phyloP scores from a whole-genome alignment of 2,113 vertebrate genomes.

The Leptobrachium leishanense region DNA sequence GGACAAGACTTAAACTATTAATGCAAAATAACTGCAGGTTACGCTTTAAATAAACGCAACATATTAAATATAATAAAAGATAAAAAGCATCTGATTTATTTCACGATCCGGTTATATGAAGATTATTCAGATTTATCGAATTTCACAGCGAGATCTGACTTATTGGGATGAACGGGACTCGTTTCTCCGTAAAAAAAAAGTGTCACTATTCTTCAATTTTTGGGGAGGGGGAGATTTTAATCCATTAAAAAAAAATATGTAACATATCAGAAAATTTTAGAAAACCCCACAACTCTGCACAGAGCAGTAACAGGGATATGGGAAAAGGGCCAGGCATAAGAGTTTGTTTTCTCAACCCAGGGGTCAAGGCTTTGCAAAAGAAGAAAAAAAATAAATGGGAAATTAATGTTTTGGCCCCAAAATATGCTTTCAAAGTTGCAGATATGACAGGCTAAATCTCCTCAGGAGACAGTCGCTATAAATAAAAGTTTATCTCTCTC shows the following conservation, averaged over 20 bases:
- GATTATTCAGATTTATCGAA: conserved; percentile 27
- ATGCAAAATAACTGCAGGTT: conserved; percentile 26
- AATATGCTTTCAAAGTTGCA: conserved; percentile 35
- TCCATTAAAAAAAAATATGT: no score
- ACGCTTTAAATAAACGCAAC: conserved; percentile 30
- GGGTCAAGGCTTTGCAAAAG: conserved; percentile 33
- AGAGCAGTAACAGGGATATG: conserved; percentile 32
- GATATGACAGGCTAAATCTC: conserved; percentile 26
- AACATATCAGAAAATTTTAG: neutral
- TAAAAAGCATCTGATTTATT: conserved; percentile 44
- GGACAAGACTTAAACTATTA: no score
- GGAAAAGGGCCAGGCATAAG: conserved; percentile 26
- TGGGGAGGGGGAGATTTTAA: no score
- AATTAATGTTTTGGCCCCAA: conserved; percentile 44
- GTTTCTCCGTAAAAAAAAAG: conserved; percentile 24
- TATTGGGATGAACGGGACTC: conserved; percentile 32
- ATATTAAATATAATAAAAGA: conserved; percentile 35
- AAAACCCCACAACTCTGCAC: conserved; percentile 14
- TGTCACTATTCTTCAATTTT: neutral
- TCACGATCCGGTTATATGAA: conserved; percentile 29
- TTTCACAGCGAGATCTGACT: conserved; percentile 38
- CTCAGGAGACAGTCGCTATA: conserved; percentile 32
- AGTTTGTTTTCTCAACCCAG: conserved; percentile 38
- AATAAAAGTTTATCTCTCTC: conserved; percentile 39
- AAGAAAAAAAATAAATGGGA: conserved; percentile 47